Percentiles rank a stretch among this genome's conserved stretches.
Conservation (phyloP, 2,888 invertebrate genomes). For the Stegophylla sp. region DNA sequence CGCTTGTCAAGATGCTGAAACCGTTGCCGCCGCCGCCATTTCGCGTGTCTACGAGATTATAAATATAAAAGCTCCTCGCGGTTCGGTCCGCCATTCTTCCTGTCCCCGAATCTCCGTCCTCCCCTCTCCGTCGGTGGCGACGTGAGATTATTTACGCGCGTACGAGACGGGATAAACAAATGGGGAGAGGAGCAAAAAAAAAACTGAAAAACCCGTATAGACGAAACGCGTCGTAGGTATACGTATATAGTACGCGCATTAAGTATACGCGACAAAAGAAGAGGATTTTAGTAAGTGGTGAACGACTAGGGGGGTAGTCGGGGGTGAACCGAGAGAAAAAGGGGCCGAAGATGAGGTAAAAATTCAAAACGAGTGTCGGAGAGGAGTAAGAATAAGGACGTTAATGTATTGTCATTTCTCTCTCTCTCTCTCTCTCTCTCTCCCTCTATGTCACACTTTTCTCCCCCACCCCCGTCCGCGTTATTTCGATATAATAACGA, state of each 20-base stretch:
- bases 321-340: neutral
- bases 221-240: neutral
- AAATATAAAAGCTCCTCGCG: constrained; percentile 33
- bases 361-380: neutral
- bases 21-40: neutral
- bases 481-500: constrained; percentile 27
- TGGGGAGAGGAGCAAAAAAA: neutral
- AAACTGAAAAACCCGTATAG: neutral
- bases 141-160: constrained; percentile 42
- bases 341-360: neutral
- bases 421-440: constrained; percentile 1
- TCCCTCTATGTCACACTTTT: too few species aligned
- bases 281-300: too few species aligned
- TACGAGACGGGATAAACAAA: constrained; percentile 24
- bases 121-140: constrained; percentile 21
- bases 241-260: too few species aligned
- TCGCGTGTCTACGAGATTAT: neutral
- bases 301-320: too few species aligned
- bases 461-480: too few species aligned
- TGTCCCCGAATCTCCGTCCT: too few species aligned
- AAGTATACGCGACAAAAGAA: constrained; percentile 29
- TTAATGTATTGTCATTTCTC: constrained; percentile 23
- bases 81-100: neutral
- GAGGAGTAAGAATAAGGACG: neutral
- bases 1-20: constrained; percentile 46